Conservation (phyloP, 2,888 invertebrate genomes). For the Drosophila prostipennis region DNA sequence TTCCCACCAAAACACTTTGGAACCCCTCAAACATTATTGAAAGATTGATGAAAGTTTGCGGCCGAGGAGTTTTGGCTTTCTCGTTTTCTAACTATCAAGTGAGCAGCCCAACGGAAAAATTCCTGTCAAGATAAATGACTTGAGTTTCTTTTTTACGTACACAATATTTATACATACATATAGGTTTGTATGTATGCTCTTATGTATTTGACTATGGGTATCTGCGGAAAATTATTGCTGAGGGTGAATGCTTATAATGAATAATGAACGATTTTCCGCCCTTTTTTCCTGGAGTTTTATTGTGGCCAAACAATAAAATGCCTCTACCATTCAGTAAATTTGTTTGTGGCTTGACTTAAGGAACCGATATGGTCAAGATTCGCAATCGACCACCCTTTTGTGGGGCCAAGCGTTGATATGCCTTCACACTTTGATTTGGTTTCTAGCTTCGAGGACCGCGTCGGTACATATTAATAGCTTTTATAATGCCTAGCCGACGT, state of each 20-base stretch:
- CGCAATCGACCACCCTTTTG: conserved; percentile 21
- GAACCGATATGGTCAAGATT: conserved; percentile 10
- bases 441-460: conserved; percentile 8
- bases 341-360: conserved; percentile 43
- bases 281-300: conserved; percentile 59
- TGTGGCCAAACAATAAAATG: conserved; percentile 72
- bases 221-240: conserved; percentile 68
- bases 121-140: conserved; percentile 72
- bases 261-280: conserved; percentile 75
- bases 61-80: conserved; percentile 31
- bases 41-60: conserved; percentile 74
- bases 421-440: conserved; percentile 72
- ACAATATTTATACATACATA: conserved; percentile 15
- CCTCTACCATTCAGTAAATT: conserved; percentile 60
- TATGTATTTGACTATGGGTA: conserved; percentile 10
- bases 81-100: conserved; percentile 31
- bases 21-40: conserved; percentile 62
- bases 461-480: conserved; percentile 68
- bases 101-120: conserved; percentile 30
- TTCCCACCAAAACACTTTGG: background rate
- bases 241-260: conserved; percentile 71
- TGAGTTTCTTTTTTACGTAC: conserved; percentile 38
- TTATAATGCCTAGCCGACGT: conserved; percentile 69
- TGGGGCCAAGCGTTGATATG: conserved; percentile 50
- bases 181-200: background rate